These are phyloP conservation scores for Hippasteria phrygiana DNA, from an alignment of 53 echinoderm and acorn worm genomes.

Conservation along the genomic window DNA sequence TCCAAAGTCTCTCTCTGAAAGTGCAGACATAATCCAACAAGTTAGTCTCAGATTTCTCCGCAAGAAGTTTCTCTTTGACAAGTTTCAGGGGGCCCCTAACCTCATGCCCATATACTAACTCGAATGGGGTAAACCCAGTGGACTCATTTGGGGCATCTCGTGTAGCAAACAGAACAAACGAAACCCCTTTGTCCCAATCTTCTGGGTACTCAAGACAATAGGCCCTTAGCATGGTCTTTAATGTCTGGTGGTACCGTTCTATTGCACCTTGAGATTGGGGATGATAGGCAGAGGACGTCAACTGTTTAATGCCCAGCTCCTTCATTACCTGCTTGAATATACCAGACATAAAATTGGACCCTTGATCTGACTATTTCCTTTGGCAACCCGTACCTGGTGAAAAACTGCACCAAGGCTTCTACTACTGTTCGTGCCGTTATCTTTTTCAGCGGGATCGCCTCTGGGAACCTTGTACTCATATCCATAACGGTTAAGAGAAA, in stretches of 20 bases:
- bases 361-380: slow-evolving; percentile 75
- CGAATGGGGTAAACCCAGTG: slow-evolving; percentile 54
- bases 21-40: background rate
- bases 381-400: slow-evolving; percentile 69
- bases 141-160: slow-evolving; percentile 51
- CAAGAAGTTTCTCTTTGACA: slow-evolving; percentile 30
- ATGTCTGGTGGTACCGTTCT: slow-evolving; percentile 67
- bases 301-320: slow-evolving; percentile 59
- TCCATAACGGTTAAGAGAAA: slow-evolving; percentile 71
- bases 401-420: slow-evolving; percentile 71
- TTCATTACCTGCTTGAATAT: slow-evolving; percentile 67
- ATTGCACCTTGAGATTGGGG: slow-evolving; percentile 76
- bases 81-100: slow-evolving; percentile 38
- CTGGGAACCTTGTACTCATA: slow-evolving; percentile 64
- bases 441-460: slow-evolving; percentile 69
- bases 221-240: slow-evolving; percentile 63
- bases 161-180: slow-evolving; percentile 35
- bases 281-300: slow-evolving; percentile 70
- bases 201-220: slow-evolving; percentile 37
- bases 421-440: slow-evolving; percentile 53
- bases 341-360: slow-evolving; percentile 68
- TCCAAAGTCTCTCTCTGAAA: slow-evolving; percentile 57
- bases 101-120: slow-evolving; percentile 28
- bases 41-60: background rate
- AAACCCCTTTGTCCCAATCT: slow-evolving; percentile 74